Evolutionary conservation across 2,113 vertebrate species (phyloP), one percentile per base, ranked within the genome.

Genomic region (Psettodes erumei): DNA sequence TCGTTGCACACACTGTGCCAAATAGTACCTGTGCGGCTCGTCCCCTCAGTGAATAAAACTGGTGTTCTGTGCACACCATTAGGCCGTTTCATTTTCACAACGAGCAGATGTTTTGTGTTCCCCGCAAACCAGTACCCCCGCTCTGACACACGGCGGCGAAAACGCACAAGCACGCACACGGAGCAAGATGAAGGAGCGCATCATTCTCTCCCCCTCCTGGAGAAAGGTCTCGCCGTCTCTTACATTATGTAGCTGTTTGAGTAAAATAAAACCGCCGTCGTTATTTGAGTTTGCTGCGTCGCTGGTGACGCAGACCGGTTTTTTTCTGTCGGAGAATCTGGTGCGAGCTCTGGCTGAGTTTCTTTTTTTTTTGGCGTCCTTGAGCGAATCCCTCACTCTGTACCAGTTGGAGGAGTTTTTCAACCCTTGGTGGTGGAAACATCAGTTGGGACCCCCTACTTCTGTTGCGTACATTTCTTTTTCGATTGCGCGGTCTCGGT

Each of bases 1-100:
- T 55, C 81, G 74, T 69, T 77, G 56, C n/a, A 28, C 85, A 80
- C 21, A 13, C 75, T 75, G 61, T 81, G 89, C 86, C 76, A 86
- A 85, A 88, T 68, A 73, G 83, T 84, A 86, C 84, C 88, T 86
- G 83, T 75, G 85, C 82, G 82, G 47, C 79, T 87, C 80, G 82
- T 89, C 69, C 81, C 76, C 48, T 78, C 73, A 38, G 73, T 78
- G 87, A 88, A 79, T 87, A 75, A 87, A 87, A 50, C 86, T 45
- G 73, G 27, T 66, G 60, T 73, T 84, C 83, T 66, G 87, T 79
- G 85, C 77, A 77, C 77, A 55, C 88, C 91, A 90, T 88, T 85
- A 91, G 87, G 80, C 82, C 65, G 71, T 85, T 90, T 90, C 72
- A 83, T 88, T 90, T 92, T 79, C 82, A 78, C 82, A 86, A 80